These are phyloP conservation scores for Intellagama lesueurii DNA, from an alignment of 2,797 vertebrate species.

Conservation along the genomic window DNA sequence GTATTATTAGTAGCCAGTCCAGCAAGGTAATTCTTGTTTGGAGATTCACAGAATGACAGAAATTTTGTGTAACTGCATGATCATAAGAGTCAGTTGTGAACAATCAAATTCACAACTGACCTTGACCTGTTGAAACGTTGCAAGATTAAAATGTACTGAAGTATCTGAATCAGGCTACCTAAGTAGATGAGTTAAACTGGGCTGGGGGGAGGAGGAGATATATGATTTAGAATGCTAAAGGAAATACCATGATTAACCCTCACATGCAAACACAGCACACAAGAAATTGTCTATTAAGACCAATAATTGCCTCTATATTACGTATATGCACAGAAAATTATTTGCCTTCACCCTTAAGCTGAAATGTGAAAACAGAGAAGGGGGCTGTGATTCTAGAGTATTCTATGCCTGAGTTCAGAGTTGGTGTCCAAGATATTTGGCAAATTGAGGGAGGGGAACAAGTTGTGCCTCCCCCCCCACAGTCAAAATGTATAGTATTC, in stretches of 20 bases:
- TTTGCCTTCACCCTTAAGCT: background rate
- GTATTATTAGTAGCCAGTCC: background rate
- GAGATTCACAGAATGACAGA: background rate
- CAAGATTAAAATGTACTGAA: background rate
- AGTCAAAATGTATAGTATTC: background rate
- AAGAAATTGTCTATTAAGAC: background rate
- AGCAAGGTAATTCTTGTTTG: conserved; percentile 11
- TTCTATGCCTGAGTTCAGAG: background rate
- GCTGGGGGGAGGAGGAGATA: background rate
- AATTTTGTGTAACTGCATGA: background rate
- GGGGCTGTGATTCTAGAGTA: background rate
- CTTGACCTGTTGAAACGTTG: background rate
- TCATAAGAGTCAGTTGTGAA: background rate
- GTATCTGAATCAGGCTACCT: background rate
- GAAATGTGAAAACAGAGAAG: background rate
- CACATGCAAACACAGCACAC: background rate
- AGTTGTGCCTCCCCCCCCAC: background rate
- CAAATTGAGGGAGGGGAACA: background rate
- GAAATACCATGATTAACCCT: background rate
- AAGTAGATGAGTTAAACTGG: background rate
- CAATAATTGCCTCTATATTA: background rate
- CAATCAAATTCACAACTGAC: background rate
- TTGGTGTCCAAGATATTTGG: background rate
- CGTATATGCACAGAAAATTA: background rate
- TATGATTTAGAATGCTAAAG: background rate